These are phyloP conservation scores for Akabosia matsudoensis DNA, from an alignment of 1,140 invertebrate genomes.

Conservation along the genomic window DNA sequence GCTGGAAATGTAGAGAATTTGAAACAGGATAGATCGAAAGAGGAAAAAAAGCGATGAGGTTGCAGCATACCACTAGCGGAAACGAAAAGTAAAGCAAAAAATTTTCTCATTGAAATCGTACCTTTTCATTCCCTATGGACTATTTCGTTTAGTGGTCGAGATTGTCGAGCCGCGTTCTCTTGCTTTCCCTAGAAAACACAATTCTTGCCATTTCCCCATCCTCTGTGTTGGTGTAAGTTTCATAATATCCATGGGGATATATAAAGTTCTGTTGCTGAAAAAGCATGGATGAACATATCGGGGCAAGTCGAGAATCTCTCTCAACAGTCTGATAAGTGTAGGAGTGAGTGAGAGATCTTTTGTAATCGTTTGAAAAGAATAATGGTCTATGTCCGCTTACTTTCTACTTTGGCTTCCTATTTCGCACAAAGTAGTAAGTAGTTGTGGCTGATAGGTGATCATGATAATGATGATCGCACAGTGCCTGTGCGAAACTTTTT, in stretches of 20 bases:
- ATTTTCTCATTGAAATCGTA: slow-evolving; percentile 3
- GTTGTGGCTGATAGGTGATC: not conserved
- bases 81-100: not conserved
- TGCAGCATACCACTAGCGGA: not conserved
- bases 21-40: not conserved
- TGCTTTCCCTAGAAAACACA: no score
- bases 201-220: not conserved
- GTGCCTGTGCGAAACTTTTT: no score
- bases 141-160: not conserved
- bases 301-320: not conserved
- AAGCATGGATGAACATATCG: not conserved
- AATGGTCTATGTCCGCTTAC: not conserved
- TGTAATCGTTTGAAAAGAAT: slow-evolving; percentile 2
- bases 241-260: slow-evolving; percentile 1
- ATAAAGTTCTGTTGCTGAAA: not conserved
- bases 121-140: not conserved
- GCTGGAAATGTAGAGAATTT: not conserved
- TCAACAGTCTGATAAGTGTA: not conserved
- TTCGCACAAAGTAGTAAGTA: not conserved
- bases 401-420: not conserved
- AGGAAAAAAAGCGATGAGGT: not conserved
- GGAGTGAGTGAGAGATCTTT: not conserved
- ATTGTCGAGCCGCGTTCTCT: not conserved
- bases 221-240: not conserved
- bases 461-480: no score